Conservation (phyloP, 2,888 invertebrate species). For the Hypsopygia costalis region DNA sequence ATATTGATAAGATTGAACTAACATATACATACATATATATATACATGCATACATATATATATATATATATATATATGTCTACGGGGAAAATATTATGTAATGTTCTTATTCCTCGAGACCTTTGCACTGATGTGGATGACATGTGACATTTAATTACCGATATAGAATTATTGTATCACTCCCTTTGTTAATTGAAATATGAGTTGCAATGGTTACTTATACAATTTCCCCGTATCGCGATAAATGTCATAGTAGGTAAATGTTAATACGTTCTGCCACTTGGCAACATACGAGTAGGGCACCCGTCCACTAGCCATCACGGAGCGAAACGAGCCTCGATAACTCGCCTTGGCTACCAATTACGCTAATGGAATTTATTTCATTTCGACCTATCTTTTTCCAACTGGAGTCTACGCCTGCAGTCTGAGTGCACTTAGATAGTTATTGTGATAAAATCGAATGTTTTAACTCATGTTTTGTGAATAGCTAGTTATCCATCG, state of each 20-base stretch:
- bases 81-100: too few species aligned
- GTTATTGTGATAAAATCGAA: constrained; percentile 3
- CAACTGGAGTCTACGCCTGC: constrained; percentile 19
- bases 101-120: too few species aligned
- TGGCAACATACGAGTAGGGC: constrained; percentile 3
- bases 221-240: background rate
- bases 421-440: constrained; percentile 23
- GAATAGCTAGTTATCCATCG: background rate
- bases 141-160: too few species aligned
- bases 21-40: too few species aligned
- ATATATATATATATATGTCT: too few species aligned
- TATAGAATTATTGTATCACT: too few species aligned
- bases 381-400: constrained; percentile 42
- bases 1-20: too few species aligned
- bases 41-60: too few species aligned
- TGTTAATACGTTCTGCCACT: constrained; percentile 4
- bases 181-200: too few species aligned
- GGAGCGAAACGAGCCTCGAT: constrained; percentile 34
- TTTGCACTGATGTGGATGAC: too few species aligned
- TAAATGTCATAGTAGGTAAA: constrained; percentile 3
- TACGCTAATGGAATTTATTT: constrained; percentile 74
- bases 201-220: too few species aligned
- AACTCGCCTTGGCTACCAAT: constrained; percentile 56
- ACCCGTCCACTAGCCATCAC: constrained; percentile 11
- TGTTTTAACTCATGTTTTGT: background rate